Evolutionary conservation across 2,888 invertebrate genomes (phyloP).

Genomic region (Ichneumoninae sp.): DNA sequence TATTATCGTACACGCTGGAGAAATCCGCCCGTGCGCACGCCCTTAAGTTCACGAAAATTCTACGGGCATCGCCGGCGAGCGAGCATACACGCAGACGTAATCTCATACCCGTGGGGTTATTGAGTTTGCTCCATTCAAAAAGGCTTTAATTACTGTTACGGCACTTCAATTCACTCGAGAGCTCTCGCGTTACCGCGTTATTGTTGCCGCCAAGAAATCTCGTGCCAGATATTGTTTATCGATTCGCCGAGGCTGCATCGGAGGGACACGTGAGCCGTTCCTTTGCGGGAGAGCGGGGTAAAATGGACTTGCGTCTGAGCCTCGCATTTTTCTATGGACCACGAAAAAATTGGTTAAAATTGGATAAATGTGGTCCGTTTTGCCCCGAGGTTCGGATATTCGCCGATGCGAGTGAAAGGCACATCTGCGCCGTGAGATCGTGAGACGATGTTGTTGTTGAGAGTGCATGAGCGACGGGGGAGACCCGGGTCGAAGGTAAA

Average conservation of each 20-base stretch:
- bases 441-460: conserved; percentile 28
- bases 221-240: conserved; percentile 2
- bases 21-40: conserved; percentile 41
- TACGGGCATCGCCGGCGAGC: conserved; percentile 73
- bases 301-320: not conserved
- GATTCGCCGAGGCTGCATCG: not conserved
- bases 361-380: not conserved
- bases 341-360: not conserved
- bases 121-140: conserved; percentile 82
- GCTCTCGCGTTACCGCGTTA: conserved; percentile 39
- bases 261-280: not conserved
- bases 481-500: conserved; percentile 61
- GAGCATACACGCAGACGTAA: conserved; percentile 71
- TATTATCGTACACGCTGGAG: conserved; percentile 25
- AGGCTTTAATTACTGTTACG: conserved; percentile 79
- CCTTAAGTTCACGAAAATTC: conserved; percentile 63
- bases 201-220: conserved; percentile 30
- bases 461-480: conserved; percentile 28
- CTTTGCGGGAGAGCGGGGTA: not conserved
- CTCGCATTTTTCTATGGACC: not conserved
- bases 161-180: conserved; percentile 61
- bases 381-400: not conserved
- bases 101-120: conserved; percentile 69
- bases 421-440: conserved; percentile 37
- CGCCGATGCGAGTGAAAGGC: conserved; percentile 26